Conservation (phyloP, 2,113 vertebrate species). For the Lutjanus erythropterus region DNA sequence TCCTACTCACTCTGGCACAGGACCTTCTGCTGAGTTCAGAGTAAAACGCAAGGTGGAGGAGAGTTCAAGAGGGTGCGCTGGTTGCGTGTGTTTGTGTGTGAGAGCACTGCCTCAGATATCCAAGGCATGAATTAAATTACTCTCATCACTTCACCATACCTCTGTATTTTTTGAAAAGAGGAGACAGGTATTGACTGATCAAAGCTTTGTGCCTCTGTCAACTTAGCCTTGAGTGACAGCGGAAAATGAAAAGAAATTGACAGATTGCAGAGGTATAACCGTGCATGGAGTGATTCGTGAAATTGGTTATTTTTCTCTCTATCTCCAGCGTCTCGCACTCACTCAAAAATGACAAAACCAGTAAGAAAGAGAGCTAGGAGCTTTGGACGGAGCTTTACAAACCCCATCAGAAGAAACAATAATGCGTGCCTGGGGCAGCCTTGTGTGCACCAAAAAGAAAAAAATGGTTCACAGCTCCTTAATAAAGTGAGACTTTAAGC, state of each 20-base stretch:
- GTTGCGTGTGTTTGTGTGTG: conserved; percentile 30
- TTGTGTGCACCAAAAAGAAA: conserved; percentile 38
- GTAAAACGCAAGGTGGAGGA: conserved; percentile 64
- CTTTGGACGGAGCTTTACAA: conserved; percentile 45
- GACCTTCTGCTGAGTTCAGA: conserved; percentile 72
- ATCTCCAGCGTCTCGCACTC: conserved; percentile 56
- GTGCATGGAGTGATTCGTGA: conserved; percentile 74
- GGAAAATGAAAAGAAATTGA: conserved; percentile 65
- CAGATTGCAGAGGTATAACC: conserved; percentile 47
- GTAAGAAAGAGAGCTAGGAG: conserved; percentile 16
- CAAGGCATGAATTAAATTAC: conserved; percentile 68
- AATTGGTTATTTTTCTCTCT: conserved; percentile 71
- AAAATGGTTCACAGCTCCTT: conserved; percentile 28
- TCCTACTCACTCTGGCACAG: conserved; percentile 59
- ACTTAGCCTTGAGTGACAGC: conserved; percentile 36
- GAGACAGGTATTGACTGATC: conserved; percentile 39
- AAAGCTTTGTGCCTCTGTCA: conserved; percentile 47
- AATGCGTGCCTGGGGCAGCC: conserved; percentile 4
- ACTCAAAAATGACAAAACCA: conserved; percentile 39
- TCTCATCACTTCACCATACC: conserved; percentile 56
- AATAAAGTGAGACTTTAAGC: conserved; percentile 61
- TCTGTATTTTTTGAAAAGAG: conserved; percentile 62
- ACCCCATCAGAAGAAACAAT: conserved; percentile 36
- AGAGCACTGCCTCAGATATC: conserved; percentile 67
- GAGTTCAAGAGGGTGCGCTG: conserved; percentile 64